Percentiles rank a stretch among this genome's conserved stretches.
Conservation (phyloP, 2,113 vertebrate genomes). For the Scolopax mira region DNA sequence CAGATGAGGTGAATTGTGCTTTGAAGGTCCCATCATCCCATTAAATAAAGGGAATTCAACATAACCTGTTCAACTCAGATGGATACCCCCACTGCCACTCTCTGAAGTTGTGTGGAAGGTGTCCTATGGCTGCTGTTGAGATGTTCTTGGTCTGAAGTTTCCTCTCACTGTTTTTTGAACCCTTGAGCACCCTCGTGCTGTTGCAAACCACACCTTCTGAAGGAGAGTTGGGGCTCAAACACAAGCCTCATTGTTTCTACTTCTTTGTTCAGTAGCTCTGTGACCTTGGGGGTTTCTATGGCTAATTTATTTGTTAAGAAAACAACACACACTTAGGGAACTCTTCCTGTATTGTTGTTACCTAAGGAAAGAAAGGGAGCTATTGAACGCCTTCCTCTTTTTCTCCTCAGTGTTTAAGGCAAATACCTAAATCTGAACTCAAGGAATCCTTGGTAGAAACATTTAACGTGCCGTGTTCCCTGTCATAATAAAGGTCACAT, state of each 20-base stretch:
- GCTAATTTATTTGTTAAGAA: background rate
- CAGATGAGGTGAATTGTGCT: background rate
- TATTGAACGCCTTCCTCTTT: background rate
- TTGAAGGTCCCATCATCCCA: background rate
- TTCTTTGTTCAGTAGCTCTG: background rate
- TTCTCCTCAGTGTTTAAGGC: background rate
- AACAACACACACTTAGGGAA: background rate
- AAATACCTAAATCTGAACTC: background rate
- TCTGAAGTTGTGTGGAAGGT: background rate
- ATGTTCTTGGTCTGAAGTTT: background rate
- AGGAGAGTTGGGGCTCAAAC: background rate
- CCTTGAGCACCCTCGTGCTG: background rate
- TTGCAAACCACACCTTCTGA: background rate
- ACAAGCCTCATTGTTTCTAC: background rate
- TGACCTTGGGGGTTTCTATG: background rate
- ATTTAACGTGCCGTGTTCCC: background rate
- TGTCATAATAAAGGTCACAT: background rate
- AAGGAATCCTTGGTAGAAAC: background rate
- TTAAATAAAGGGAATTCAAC: background rate
- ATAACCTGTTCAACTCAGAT: background rate
- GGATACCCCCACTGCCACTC: accelerated
- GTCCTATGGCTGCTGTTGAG: background rate
- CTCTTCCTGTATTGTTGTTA: background rate
- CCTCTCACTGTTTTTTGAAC: background rate
- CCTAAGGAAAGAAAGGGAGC: background rate